phyloP scores from a whole-genome alignment of 2,113 vertebrate genomes.

The Chaetops frenatus region DNA sequence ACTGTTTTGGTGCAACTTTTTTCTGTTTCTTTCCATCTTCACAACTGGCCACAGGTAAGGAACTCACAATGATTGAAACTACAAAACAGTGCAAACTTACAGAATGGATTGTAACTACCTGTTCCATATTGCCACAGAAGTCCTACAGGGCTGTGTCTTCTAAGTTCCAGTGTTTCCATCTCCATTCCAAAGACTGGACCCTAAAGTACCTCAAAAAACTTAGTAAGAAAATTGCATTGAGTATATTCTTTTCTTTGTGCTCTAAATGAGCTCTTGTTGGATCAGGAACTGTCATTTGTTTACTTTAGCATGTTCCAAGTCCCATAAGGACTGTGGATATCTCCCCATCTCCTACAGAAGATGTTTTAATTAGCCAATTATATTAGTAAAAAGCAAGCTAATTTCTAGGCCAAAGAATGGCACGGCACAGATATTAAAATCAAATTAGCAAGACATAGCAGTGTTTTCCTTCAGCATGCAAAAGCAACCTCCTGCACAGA shows the following conservation, averaged over 20 bases:
- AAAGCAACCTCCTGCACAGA: neutral
- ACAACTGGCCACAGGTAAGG: neutral
- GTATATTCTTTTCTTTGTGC: neutral
- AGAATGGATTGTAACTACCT: neutral
- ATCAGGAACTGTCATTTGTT: neutral
- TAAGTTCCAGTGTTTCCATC: neutral
- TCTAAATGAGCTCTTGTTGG: neutral
- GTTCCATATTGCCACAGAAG: neutral
- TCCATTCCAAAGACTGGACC: neutral
- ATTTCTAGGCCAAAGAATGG: constrained; percentile 45
- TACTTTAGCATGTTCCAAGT: neutral
- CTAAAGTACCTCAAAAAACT: neutral
- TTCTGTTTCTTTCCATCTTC: neutral
- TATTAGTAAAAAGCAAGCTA: constrained; percentile 38
- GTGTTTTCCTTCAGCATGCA: neutral
- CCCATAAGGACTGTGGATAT: neutral
- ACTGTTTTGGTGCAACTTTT: neutral
- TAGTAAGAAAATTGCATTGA: neutral
- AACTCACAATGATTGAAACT: neutral
- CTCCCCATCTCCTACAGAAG: constrained; percentile 17
- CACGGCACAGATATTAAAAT: constrained; percentile 31
- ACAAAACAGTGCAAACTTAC: neutral
- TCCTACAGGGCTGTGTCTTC: neutral
- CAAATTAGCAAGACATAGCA: constrained; percentile 32
- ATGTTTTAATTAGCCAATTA: constrained; percentile 54